phyloP scores from a whole-genome alignment of 92 coral and sea anemone genomes.

The Actinostola sp. region DNA sequence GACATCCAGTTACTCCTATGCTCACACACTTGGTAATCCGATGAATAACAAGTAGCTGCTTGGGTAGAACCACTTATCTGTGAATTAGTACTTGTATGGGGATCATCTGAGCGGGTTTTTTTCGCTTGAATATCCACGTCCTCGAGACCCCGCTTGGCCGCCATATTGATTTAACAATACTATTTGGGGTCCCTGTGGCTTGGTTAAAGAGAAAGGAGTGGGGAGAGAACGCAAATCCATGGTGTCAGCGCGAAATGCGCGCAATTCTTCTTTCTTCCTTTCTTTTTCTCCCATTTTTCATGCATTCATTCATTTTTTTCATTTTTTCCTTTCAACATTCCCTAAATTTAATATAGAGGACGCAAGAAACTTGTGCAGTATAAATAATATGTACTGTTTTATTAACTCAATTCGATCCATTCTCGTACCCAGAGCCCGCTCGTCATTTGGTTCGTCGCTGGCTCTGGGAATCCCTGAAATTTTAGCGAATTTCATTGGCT shows the following conservation, averaged over 20 bases:
- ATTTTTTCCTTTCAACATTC: neutral
- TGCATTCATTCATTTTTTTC: neutral
- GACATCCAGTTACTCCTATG: slow-evolving; percentile 93
- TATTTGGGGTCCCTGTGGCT: slow-evolving; percentile 7
- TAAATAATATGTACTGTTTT: no score
- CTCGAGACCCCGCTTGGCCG: slow-evolving; percentile 21
- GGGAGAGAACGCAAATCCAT: neutral
- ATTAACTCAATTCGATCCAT: no score
- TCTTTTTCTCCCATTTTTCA: no score
- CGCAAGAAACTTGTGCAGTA: neutral
- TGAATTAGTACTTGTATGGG: neutral
- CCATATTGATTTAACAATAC: neutral
- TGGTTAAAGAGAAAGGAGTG: neutral
- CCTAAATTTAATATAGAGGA: neutral
- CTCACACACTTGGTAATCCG: slow-evolving; percentile 63
- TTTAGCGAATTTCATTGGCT: no score
- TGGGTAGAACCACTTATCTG: neutral
- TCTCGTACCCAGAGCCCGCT: no score
- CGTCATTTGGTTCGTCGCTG: no score
- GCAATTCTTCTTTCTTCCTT: neutral
- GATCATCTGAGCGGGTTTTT: slow-evolving; percentile 23
- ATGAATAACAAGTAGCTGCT: neutral
- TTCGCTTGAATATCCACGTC: slow-evolving; percentile 26
- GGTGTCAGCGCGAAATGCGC: neutral
- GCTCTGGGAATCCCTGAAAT: no score